phyloP scores from a whole-genome alignment of 2,888 invertebrate species.

The Agrilus cyanescens region DNA sequence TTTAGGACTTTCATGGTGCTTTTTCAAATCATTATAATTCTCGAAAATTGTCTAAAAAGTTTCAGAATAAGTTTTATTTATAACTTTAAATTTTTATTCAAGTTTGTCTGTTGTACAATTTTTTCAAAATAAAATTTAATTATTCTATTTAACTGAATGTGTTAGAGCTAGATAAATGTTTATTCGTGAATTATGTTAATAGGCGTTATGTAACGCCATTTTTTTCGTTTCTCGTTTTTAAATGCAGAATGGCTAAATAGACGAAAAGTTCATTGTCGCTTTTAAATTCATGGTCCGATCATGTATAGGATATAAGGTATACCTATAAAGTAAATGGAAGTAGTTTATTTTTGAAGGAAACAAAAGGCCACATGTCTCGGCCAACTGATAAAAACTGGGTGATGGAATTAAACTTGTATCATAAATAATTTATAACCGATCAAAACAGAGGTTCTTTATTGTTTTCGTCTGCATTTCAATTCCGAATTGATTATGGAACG shows the following conservation, averaged over 20 bases:
- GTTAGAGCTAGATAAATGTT: no score
- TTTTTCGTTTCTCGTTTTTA: no score
- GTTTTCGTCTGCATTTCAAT: constrained; percentile 13
- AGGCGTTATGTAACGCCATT: no score
- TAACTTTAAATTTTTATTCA: no score
- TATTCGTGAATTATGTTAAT: no score
- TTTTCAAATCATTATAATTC: no score
- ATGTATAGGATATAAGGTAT: not conserved
- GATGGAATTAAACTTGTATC: constrained; percentile 12
- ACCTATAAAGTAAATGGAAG: not conserved
- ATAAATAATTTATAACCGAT: constrained; percentile 17
- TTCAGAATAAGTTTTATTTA: no score
- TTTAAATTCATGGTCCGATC: not conserved
- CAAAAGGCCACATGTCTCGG: constrained; percentile 12
- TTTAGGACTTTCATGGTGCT: no score
- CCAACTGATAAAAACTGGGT: constrained; percentile 14
- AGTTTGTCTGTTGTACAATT: no score
- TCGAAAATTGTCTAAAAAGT: no score
- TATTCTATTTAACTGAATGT: no score
- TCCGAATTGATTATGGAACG: constrained; percentile 15
- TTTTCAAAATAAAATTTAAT: no score
- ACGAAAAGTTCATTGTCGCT: not conserved
- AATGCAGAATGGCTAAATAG: not conserved
- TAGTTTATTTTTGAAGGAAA: constrained; percentile 3
- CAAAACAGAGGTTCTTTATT: constrained; percentile 11